Conservation (phyloP, 2,797 vertebrate genomes). For the Myripristis murdjan region DNA sequence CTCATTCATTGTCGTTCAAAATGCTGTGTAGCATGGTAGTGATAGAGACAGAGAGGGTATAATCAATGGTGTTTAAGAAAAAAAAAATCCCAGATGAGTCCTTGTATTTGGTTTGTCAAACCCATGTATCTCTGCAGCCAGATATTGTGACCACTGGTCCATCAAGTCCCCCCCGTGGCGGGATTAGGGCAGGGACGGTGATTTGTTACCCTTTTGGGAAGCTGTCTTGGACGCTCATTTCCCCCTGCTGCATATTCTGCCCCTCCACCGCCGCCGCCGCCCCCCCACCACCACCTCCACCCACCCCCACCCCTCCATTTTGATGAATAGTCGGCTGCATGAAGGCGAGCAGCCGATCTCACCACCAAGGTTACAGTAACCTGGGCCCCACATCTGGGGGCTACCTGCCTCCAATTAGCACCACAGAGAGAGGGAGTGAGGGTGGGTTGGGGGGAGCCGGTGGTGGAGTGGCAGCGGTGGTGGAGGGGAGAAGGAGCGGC, state of each 20-base stretch:
- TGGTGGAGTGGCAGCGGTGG: conserved; percentile 26
- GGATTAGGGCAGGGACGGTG: conserved; percentile 78
- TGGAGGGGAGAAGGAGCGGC: conserved; percentile 52
- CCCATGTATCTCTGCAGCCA: conserved; percentile 46
- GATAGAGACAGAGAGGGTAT: conserved; percentile 15
- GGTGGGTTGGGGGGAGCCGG: conserved; percentile 38
- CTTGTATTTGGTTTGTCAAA: conserved; percentile 61
- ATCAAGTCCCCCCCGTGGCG: conserved; percentile 67
- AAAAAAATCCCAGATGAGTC: conserved; percentile 43
- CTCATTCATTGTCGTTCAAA: too few relatives aligned
- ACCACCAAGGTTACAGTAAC: conserved; percentile 89
- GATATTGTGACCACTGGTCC: conserved; percentile 73
- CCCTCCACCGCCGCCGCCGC: conserved; percentile 60
- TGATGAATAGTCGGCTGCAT: conserved; percentile 87
- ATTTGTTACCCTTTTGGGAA: conserved; percentile 87
- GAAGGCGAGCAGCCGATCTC: conserved; percentile 82
- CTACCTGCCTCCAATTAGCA: conserved; percentile 87
- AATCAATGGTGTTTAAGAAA: conserved; percentile 14
- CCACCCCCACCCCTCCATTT: conserved; percentile 56
- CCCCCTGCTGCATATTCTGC: conserved; percentile 82
- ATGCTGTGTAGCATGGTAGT: background rate
- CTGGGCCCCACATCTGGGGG: conserved; percentile 80
- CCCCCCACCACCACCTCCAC: conserved; percentile 41
- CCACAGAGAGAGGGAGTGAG: conserved; percentile 50
- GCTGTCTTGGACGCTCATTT: conserved; percentile 83